Evolutionary conservation across 2,888 invertebrate species (phyloP).

Genomic region (Conchocele bisecta): DNA sequence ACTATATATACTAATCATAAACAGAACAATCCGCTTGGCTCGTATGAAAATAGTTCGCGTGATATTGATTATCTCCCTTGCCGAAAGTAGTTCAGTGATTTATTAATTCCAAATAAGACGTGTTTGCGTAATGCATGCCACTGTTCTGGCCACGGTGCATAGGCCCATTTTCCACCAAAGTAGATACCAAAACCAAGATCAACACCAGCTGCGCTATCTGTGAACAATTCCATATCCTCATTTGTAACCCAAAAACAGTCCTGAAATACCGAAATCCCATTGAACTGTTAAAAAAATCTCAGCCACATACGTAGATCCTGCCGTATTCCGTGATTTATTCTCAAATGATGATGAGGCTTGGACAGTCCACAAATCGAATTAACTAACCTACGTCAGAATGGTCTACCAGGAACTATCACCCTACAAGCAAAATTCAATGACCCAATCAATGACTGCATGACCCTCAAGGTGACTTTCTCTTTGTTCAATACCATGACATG

Average conservation of each 20-base stretch:
- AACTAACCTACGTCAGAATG: conserved; percentile 11
- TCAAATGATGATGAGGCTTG: not conserved
- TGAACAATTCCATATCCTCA: not conserved
- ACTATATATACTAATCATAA: too few relatives aligned
- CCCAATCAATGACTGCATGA: conserved; percentile 18
- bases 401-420: conserved; percentile 8
- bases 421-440: too few relatives aligned
- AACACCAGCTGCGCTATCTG: conserved; percentile 11
- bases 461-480: too few relatives aligned
- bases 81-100: too few relatives aligned
- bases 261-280: too few relatives aligned
- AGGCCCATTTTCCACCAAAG: conserved; percentile 1
- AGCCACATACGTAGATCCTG: conserved; percentile 3
- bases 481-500: too few relatives aligned
- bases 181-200: not conserved
- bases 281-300: conserved; percentile 1
- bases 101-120: too few relatives aligned
- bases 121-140: too few relatives aligned
- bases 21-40: too few relatives aligned
- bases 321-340: not conserved
- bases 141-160: not conserved
- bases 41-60: too few relatives aligned
- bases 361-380: conserved; percentile 5
- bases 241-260: not conserved
- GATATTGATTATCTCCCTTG: too few relatives aligned